Percentiles rank a stretch among this genome's conserved stretches.
These are phyloP conservation scores for Podarcis muralis DNA, from an alignment of 2,113 vertebrate species.

Conservation along the genomic window DNA sequence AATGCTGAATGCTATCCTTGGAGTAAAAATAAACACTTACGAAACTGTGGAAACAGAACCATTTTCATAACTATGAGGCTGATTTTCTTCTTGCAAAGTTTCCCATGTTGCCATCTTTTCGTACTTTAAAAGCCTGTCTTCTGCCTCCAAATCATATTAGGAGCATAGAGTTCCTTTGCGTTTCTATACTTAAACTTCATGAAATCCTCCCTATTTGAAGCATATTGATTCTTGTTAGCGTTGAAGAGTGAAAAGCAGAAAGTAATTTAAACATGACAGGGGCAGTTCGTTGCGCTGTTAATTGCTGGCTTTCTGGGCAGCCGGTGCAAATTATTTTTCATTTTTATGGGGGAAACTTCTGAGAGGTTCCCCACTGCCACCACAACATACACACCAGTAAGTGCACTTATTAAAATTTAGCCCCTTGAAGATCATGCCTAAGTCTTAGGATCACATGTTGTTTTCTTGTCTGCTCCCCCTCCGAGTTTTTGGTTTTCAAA, in stretches of 20 bases:
- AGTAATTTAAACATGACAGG: slow-evolving; percentile 59
- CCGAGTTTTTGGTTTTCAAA: slow-evolving; percentile 47
- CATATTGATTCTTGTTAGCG: slow-evolving; percentile 59
- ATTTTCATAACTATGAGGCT: slow-evolving; percentile 21
- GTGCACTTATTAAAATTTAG: slow-evolving; percentile 57
- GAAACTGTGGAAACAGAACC: background rate
- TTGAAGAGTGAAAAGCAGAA: slow-evolving; percentile 48
- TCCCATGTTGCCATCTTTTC: slow-evolving; percentile 26
- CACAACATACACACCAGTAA: slow-evolving; percentile 11
- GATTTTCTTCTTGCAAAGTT: slow-evolving; percentile 35
- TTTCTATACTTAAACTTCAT: slow-evolving; percentile 18
- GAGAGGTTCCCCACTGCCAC: slow-evolving; percentile 36
- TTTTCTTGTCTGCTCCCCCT: slow-evolving; percentile 16
- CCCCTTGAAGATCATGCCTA: slow-evolving; percentile 33
- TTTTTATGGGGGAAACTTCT: slow-evolving; percentile 53
- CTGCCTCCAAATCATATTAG: slow-evolving; percentile 24
- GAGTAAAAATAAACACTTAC: slow-evolving; percentile 27
- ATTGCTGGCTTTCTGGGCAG: slow-evolving; percentile 37
- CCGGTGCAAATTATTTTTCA: slow-evolving; percentile 51
- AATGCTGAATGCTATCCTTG: slow-evolving; percentile 1
- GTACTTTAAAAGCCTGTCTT: slow-evolving; percentile 40
- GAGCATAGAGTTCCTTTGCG: slow-evolving; percentile 30
- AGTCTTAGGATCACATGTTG: slow-evolving; percentile 44
- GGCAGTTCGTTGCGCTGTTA: slow-evolving; percentile 47
- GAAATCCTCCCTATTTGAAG: slow-evolving; percentile 27